Conservation (phyloP, 2,888 invertebrate species). For the Caenorhabditis uteleia region DNA sequence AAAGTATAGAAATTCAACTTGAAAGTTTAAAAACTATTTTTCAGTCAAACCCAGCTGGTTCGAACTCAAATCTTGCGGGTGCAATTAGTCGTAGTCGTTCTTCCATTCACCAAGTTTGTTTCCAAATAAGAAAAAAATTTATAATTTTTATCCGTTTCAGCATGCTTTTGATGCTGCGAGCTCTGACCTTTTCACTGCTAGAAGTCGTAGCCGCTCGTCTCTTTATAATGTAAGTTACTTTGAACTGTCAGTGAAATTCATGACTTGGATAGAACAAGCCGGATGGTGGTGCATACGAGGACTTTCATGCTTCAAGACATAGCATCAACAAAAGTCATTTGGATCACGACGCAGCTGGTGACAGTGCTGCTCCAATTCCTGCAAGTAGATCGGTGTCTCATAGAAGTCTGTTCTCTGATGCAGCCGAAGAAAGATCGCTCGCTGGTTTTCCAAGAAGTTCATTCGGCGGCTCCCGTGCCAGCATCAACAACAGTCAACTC, state of each 20-base stretch:
- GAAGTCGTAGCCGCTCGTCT: not conserved
- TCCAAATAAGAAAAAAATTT: too few species aligned
- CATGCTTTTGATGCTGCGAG: too few species aligned
- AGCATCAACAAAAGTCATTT: not conserved
- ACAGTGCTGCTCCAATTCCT: slow-evolving; percentile 11
- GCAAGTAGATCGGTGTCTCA: slow-evolving; percentile 22
- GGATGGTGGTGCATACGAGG: slow-evolving; percentile 26
- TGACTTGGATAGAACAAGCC: slow-evolving; percentile 6
- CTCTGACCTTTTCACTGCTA: not conserved
- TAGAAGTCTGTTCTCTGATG: slow-evolving; percentile 19
- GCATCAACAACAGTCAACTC: too few species aligned
- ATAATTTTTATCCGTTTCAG: not conserved
- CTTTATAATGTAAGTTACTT: slow-evolving; percentile 1
- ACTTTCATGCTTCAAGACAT: slow-evolving; percentile 11
- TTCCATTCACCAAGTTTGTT: too few species aligned
- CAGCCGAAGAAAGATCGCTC: not conserved
- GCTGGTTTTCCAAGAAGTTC: slow-evolving; percentile 2
- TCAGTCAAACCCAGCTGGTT: too few species aligned
- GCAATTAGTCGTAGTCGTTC: too few species aligned
- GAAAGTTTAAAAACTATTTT: too few species aligned
- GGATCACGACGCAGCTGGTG: not conserved
- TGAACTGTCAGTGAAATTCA: not conserved
- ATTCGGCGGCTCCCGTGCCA: not conserved
- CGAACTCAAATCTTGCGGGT: too few species aligned
- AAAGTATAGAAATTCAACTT: too few species aligned